Conservation (phyloP, 1,140 invertebrate species). For the Lepidurus couesii region DNA sequence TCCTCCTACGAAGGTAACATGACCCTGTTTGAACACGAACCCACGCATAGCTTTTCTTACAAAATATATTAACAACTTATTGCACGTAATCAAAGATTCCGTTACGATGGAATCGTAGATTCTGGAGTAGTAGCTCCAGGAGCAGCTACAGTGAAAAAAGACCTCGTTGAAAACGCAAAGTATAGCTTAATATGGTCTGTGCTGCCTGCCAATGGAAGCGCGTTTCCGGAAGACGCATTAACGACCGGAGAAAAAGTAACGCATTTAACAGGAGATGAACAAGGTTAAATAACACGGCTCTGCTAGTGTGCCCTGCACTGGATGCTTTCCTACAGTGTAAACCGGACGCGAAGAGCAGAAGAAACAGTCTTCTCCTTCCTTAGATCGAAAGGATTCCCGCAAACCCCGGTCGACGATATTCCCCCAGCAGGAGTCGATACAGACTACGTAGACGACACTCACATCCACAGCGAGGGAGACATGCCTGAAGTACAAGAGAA, state of each 20-base stretch:
- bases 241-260: conserved; percentile 55
- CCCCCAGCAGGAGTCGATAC: neutral
- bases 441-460: too few relatives aligned
- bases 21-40: neutral
- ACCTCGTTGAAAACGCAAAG: conserved; percentile 35
- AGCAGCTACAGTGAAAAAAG: conserved; percentile 33
- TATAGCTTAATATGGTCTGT: conserved; percentile 46
- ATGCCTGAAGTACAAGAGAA: too few relatives aligned
- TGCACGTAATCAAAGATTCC: conserved; percentile 35
- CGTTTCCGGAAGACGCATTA: conserved; percentile 53
- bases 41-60: neutral
- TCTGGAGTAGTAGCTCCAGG: conserved; percentile 26
- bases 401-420: neutral
- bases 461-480: too few relatives aligned
- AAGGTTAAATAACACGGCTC: neutral
- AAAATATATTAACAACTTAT: neutral
- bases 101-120: conserved; percentile 39
- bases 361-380: conserved; percentile 39
- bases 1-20: conserved; percentile 36
- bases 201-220: conserved; percentile 54
- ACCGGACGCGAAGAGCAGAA: conserved; percentile 55
- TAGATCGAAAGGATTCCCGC: neutral
- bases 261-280: neutral
- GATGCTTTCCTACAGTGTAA: conserved; percentile 66
- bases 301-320: conserved; percentile 61